A percentile compares a stretch with the other conserved stretches of the same genome.
phyloP scores from a whole-genome alignment of 2,113 vertebrate species.

The Trachemys scripta region DNA sequence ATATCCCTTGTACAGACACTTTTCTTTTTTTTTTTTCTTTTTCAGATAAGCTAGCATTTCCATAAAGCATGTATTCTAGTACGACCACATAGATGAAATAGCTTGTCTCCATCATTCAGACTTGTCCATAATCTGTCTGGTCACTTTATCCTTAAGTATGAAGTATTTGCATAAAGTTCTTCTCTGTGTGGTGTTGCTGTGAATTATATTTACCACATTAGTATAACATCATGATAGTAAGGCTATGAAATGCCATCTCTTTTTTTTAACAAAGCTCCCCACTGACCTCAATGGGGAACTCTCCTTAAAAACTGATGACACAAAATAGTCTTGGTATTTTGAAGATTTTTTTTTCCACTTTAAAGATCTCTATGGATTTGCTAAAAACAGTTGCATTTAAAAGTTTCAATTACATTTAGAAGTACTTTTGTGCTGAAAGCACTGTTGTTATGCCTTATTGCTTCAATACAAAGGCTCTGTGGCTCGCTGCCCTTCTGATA shows the following conservation, averaged over 20 bases:
- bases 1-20: conserved; percentile 24
- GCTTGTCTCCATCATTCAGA: conserved; percentile 44
- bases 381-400: conserved; percentile 44
- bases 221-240: neutral
- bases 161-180: conserved; percentile 34
- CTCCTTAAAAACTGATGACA: neutral
- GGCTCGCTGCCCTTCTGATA: conserved; percentile 78
- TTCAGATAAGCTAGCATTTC: neutral
- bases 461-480: conserved; percentile 65
- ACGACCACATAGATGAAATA: neutral
- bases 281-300: neutral
- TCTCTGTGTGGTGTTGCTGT: neutral
- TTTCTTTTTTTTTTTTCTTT: neutral
- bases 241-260: neutral
- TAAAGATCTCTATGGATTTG: conserved; percentile 8
- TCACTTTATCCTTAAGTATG: conserved; percentile 43
- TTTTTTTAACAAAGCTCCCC: neutral
- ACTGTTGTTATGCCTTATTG: conserved; percentile 66
- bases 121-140: conserved; percentile 44
- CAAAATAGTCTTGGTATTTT: conserved; percentile 36
- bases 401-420: conserved; percentile 68
- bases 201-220: neutral
- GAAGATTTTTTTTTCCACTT: conserved; percentile 6
- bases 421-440: conserved; percentile 33
- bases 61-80: neutral